A percentile compares a stretch with the other conserved stretches of the same genome.
Conservation (phyloP, 2,888 invertebrate species). For the Panzeria rudis region DNA sequence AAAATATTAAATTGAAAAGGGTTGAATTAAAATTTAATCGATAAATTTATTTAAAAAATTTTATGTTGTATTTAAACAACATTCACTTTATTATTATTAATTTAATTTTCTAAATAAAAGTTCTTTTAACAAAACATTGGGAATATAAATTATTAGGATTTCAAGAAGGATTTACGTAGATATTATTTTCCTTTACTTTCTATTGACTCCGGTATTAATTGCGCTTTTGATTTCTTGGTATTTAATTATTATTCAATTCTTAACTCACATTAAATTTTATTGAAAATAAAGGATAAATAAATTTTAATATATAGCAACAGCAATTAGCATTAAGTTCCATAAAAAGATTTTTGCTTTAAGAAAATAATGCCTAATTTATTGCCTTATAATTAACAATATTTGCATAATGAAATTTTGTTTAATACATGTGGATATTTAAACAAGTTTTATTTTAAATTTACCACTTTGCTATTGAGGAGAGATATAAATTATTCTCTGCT, state of each 20-base stretch:
- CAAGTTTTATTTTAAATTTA: conserved; percentile 8
- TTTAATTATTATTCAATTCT: neutral
- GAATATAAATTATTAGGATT: neutral
- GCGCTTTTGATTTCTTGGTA: neutral
- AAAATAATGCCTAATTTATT: conserved; percentile 11
- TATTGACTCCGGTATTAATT: neutral
- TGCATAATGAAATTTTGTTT: conserved; percentile 2
- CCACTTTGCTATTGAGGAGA: conserved; percentile 11
- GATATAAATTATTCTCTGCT: conserved; percentile 25
- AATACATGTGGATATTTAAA: neutral
- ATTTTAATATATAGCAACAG: conserved; percentile 21
- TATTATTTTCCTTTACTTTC: neutral
- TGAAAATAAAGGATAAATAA: neutral
- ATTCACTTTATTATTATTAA: neutral
- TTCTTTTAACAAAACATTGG: neutral
- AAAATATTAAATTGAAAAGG: conserved; percentile 38
- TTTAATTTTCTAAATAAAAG: neutral
- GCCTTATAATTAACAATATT: conserved; percentile 1
- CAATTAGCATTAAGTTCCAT: conserved; percentile 15
- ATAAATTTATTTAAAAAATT: neutral
- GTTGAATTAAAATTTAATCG: conserved; percentile 50
- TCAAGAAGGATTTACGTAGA: neutral
- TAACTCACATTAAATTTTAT: neutral
- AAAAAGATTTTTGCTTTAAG: neutral
- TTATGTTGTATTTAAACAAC: neutral